Base-by-base conservation (phyloP, 2,797 vertebrate genomes). In the Enteromius argenteus region DNA sequence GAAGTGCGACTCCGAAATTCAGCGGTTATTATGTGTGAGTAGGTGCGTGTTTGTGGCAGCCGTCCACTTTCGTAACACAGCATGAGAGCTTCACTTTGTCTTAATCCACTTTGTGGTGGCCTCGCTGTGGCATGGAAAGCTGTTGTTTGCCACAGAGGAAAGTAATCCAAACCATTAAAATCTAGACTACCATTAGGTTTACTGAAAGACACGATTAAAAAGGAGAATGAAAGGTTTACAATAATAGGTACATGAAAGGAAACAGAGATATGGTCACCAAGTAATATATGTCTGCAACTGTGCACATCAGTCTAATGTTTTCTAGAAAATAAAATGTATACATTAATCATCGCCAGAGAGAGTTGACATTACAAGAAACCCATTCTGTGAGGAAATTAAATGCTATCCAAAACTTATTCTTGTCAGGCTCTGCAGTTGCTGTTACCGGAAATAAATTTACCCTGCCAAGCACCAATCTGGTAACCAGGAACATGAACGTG, bases 61-160 rank as follows among this genome's bases (percentile, higher is more conserved):
- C 44, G 32, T 35, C 84, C 44, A 62, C 66, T 56, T 68, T 27
- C 3, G 1, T 23, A 39, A 32, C 68, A 66, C 85, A 83, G 75
- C 46, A 30, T 71, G 53, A 78, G 56, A 62, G 13, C 19, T 17
- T 32, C 72, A 81, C 62, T 81, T 42, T 67, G 73, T 69, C 32
- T 79, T 85, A 82, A 87, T 85, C 83, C 79, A 83, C 79, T 85
- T 74, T 79, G 46, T 72, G 67, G 11, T 85, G 74, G 79, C 83
- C 79, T 84, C 60, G 51, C 83, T 80, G 56, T 72, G 64, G 68
- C 76, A 76, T 64, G 69, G 56, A 87, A 87, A 83, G 77, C 86
- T 84, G 82, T 32, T 69, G 42, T 84, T 81, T 74, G 60, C 74
- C 80, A 74, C 30, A 49, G 67, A 58, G 44, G 68, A 77, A 80